Evolutionary conservation across 37 sponge, comb jelly and placozoan species (phyloP).

Genomic region (Crambe crambe): DNA sequence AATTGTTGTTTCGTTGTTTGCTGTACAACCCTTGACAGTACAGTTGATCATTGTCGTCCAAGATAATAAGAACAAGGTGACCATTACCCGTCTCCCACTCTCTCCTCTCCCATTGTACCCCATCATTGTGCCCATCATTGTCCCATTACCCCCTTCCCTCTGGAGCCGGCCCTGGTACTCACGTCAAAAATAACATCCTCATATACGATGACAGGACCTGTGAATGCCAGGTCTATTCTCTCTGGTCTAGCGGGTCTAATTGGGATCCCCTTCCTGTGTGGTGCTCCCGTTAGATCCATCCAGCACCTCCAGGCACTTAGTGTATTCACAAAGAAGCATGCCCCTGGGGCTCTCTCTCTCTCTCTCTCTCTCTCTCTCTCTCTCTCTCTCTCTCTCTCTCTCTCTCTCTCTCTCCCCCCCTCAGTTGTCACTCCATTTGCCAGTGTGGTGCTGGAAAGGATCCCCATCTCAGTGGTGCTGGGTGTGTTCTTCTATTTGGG

Average conservation of each 20-base stretch:
- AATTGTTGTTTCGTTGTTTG: constrained; percentile 67
- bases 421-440: constrained; percentile 50
- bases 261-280: constrained; percentile 89
- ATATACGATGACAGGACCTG: constrained; percentile 84
- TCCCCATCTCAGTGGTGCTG: constrained; percentile 65
- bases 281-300: constrained; percentile 75
- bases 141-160: too few relatives aligned
- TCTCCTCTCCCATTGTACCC: too few relatives aligned
- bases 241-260: constrained; percentile 57
- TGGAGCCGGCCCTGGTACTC: too few relatives aligned
- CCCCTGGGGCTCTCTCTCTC: too few relatives aligned
- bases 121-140: too few relatives aligned
- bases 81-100: not conserved
- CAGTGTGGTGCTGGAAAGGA: constrained; percentile 31
- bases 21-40: constrained; percentile 83
- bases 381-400: too few relatives aligned
- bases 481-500: constrained; percentile 79
- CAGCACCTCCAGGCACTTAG: constrained; percentile 73
- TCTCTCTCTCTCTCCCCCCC: too few relatives aligned
- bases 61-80: too few relatives aligned
- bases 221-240: constrained; percentile 75
- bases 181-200: constrained; percentile 70
- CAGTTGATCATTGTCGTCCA: too few relatives aligned
- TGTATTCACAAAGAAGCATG: constrained; percentile 54
- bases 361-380: too few relatives aligned